Evolutionary conservation across 2,113 vertebrate species (phyloP).

Genomic region (Podarcis cretensis): DNA sequence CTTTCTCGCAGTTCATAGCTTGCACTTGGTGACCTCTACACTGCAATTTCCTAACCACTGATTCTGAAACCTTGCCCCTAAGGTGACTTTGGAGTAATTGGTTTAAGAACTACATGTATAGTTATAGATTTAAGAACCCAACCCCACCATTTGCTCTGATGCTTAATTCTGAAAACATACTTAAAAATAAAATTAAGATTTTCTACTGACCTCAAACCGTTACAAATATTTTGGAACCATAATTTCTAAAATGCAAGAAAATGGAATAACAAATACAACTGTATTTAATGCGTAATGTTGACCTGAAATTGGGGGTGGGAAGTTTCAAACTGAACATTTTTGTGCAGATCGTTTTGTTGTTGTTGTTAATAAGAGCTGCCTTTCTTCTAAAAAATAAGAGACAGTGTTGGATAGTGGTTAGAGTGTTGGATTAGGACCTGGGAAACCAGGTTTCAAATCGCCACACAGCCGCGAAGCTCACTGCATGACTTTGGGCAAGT

Average conservation of each 20-base stretch:
- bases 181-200: background rate
- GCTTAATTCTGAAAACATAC: background rate
- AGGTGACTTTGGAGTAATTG: background rate
- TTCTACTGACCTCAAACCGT: background rate
- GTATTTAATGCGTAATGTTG: background rate
- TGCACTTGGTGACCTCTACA: background rate
- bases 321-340: background rate
- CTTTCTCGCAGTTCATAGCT: background rate
- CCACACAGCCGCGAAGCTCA: too few species aligned
- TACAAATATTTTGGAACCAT: background rate
- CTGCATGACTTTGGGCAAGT: too few species aligned
- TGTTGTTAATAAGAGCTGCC: too few species aligned
- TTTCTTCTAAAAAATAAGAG: background rate
- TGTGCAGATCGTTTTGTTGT: background rate
- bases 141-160: too few species aligned
- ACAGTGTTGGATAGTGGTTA: too few species aligned
- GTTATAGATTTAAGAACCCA: background rate
- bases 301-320: too few species aligned
- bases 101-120: background rate
- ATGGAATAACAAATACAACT: background rate
- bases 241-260: background rate
- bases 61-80: background rate
- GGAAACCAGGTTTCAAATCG: too few species aligned
- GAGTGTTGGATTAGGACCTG: too few species aligned
- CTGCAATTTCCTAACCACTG: background rate